phyloP scores from a whole-genome alignment of 2,113 vertebrate species.

The Menidia beryllina region DNA sequence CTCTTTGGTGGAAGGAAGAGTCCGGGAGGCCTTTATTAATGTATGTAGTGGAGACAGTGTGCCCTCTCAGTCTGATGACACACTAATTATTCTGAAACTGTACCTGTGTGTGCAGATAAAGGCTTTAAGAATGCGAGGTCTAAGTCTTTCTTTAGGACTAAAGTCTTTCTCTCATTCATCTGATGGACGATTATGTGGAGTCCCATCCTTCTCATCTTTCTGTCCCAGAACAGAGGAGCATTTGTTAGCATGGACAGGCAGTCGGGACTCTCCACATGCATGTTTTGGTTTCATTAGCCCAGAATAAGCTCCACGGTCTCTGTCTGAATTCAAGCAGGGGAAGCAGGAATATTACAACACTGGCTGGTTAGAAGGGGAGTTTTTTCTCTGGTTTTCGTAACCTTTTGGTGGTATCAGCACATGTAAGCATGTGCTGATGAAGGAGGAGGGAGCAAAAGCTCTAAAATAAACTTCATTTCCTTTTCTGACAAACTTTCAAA shows the following conservation, averaged over 20 bases:
- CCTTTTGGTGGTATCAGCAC: too few species aligned
- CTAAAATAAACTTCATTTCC: too few species aligned
- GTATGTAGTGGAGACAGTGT: slow-evolving; percentile 52
- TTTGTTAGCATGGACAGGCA: slow-evolving; percentile 47
- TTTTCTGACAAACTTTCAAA: too few species aligned
- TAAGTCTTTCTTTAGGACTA: slow-evolving; percentile 42
- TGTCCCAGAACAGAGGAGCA: slow-evolving; percentile 50
- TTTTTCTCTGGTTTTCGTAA: too few species aligned
- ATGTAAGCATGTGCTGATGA: too few species aligned
- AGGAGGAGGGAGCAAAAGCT: too few species aligned
- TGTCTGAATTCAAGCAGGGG: neutral
- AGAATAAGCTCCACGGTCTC: neutral
- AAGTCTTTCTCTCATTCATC: slow-evolving; percentile 58
- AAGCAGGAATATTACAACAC: neutral
- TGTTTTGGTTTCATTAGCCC: slow-evolving; percentile 10
- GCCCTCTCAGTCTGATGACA: slow-evolving; percentile 46
- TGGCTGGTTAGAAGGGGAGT: too few species aligned
- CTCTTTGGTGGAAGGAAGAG: slow-evolving; percentile 51
- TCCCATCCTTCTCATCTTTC: slow-evolving; percentile 52
- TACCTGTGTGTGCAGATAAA: slow-evolving; percentile 51
- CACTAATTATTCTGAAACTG: slow-evolving; percentile 65
- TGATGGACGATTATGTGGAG: slow-evolving; percentile 69
- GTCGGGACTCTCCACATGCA: neutral
- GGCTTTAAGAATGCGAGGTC: slow-evolving; percentile 50
- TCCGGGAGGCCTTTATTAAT: slow-evolving; percentile 32